Evolutionary conservation across 1,140 invertebrate genomes (phyloP).

Genomic region (Drosophila rufa): DNA sequence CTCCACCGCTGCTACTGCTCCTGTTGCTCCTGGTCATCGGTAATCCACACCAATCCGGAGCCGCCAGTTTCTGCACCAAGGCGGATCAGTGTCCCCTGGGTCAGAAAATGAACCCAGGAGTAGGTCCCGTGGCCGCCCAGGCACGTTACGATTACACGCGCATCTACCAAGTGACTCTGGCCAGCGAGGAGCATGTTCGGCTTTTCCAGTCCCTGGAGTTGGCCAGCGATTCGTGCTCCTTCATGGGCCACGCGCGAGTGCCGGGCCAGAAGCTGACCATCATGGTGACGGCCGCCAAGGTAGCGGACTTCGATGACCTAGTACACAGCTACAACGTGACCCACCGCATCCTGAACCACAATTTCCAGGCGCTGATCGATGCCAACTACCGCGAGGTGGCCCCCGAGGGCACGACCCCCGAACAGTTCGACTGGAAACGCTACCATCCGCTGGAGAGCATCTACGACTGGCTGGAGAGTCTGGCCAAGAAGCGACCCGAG

Average conservation of each 20-base stretch:
- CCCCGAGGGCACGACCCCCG: constrained; percentile 39
- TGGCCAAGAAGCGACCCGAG: constrained; percentile 85
- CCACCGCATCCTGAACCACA: constrained; percentile 67
- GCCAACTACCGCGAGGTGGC: constrained; percentile 62
- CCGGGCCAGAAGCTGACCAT: constrained; percentile 73
- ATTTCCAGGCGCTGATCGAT: constrained; percentile 79
- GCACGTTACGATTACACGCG: constrained; percentile 85
- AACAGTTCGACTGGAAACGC: constrained; percentile 82
- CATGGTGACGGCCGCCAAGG: constrained; percentile 75
- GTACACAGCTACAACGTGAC: constrained; percentile 70
- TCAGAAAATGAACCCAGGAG: neutral
- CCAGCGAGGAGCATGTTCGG: constrained; percentile 77
- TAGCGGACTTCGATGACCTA: constrained; percentile 79
- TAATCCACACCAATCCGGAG: neutral
- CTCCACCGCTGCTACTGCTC: constrained; percentile 9
- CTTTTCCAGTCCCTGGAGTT: constrained; percentile 81
- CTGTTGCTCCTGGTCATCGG: neutral
- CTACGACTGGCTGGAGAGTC: constrained; percentile 84
- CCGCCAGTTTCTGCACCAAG: constrained; percentile 64
- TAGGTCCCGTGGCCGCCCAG: constrained; percentile 8
- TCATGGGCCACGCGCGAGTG: constrained; percentile 72
- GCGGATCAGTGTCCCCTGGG: constrained; percentile 57
- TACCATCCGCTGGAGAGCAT: constrained; percentile 86
- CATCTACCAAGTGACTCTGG: constrained; percentile 85
- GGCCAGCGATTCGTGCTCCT: constrained; percentile 67